Evolutionary conservation across 2,797 vertebrate genomes (phyloP), one percentile per base, ranked within the genome.

Genomic region (Vespertilio murinus): DNA sequence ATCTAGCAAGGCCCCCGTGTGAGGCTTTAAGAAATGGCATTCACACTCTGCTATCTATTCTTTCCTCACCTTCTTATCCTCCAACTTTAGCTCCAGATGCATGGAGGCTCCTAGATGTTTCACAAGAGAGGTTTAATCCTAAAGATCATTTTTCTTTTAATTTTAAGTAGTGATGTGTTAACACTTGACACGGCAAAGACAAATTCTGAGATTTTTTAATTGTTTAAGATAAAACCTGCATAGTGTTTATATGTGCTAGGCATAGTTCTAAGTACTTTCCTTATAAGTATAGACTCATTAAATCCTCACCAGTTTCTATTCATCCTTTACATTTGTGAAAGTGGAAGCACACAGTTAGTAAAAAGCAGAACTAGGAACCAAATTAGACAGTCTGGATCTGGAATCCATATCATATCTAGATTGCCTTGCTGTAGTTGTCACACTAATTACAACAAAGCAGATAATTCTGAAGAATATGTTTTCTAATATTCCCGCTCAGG

Each of bases 301-400:
- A 88, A 65, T 86, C 64, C 49, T 94, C 45, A 38, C 1, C 22
- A 49, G 16, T 88, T 78, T 40, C 30, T 65, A 64, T 20, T 69
- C n/a, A 78, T 13, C 73, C 33, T 92, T 90, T 80, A 80, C 42
- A 81, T 49, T 47, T 61, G 14, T 91, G 52, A 89, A 81, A 87
- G 88, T 5, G 0, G 6, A 91, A 73, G 47, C 25, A 67, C 71
- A 81, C 25, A 69, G 47, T 49, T 52, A 80, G 25, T 25, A 17
- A 88, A 70, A 77, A 47, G 16, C 52, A 95, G 74, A 91, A 78
- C 7, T 45, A 95, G 81, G n/a, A 49, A 67, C 67, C n/a, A 78
- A 74, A 42, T 10, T 16, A 83, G 45, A 47, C 12, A 64, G 10
- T 87, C 38, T 35, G 11, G 38, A 28, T 40, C 52, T 35, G 47